Evolutionary conservation across 2,113 vertebrate species (phyloP).

Genomic region (Pluvialis apricaria): DNA sequence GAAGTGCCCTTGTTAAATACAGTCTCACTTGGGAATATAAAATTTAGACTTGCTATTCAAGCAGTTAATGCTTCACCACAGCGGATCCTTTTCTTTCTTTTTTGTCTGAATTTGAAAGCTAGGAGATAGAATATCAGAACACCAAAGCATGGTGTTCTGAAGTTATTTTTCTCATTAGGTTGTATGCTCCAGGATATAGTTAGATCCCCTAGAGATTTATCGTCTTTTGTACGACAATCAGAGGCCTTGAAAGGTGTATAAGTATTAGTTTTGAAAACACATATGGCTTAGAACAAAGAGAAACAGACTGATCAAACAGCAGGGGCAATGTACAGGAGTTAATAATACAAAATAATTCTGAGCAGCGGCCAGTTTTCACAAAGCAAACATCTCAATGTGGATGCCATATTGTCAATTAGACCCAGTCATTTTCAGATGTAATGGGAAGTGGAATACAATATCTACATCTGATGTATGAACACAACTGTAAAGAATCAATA

Average conservation of each 20-base stretch:
- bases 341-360: constrained; percentile 64
- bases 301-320: constrained; percentile 58
- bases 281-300: constrained; percentile 63
- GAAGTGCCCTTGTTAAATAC: constrained; percentile 20
- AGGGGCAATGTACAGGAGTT: constrained; percentile 48
- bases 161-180: constrained; percentile 62
- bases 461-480: constrained; percentile 64
- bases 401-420: constrained; percentile 67
- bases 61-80: constrained; percentile 30
- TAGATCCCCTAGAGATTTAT: constrained; percentile 48
- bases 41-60: constrained; percentile 7
- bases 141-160: constrained; percentile 28
- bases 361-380: constrained; percentile 51
- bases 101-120: constrained; percentile 20
- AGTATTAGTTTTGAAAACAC: constrained; percentile 62
- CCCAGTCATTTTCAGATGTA: constrained; percentile 59
- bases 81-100: neutral
- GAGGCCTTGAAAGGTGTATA: constrained; percentile 52
- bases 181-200: constrained; percentile 50
- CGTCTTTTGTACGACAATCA: constrained; percentile 41
- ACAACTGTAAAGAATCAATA: constrained; percentile 68
- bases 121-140: constrained; percentile 52
- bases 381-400: constrained; percentile 61
- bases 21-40: constrained; percentile 24
- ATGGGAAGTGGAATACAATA: constrained; percentile 68